Evolutionary conservation across 2,888 invertebrate genomes (phyloP).

Genomic region (Synergus umbraculus): DNA sequence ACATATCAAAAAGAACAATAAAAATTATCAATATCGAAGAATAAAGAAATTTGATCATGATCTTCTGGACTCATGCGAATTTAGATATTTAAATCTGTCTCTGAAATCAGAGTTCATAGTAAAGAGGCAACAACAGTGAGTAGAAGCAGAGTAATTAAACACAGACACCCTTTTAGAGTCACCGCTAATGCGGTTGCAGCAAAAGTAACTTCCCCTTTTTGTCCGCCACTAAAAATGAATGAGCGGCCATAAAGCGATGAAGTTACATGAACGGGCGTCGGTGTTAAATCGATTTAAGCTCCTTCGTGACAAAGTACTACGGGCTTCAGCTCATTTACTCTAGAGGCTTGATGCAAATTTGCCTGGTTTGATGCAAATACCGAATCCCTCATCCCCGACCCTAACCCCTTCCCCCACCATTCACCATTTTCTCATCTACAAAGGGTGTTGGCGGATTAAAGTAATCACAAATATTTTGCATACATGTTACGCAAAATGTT

Average conservation of each 20-base stretch:
- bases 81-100: not conserved
- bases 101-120: not conserved
- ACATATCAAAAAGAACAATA: too few relatives aligned
- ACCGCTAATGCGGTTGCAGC: slow-evolving; percentile 36
- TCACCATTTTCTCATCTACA: slow-evolving; percentile 38
- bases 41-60: too few relatives aligned
- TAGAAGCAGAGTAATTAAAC: slow-evolving; percentile 19
- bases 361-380: slow-evolving; percentile 46
- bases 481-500: slow-evolving; percentile 34
- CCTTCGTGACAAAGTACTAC: slow-evolving; percentile 63
- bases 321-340: slow-evolving; percentile 57
- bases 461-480: slow-evolving; percentile 38
- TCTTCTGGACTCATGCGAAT: too few relatives aligned
- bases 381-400: slow-evolving; percentile 16
- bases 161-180: slow-evolving; percentile 4
- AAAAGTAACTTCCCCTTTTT: slow-evolving; percentile 60
- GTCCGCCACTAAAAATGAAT: slow-evolving; percentile 52
- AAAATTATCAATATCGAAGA: too few relatives aligned
- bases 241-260: slow-evolving; percentile 56
- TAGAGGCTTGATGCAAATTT: slow-evolving; percentile 57
- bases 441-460: slow-evolving; percentile 30
- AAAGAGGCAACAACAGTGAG: slow-evolving; percentile 1
- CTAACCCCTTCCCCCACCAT: not conserved
- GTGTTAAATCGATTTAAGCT: slow-evolving; percentile 64
- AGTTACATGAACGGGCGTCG: slow-evolving; percentile 53